phyloP scores from a whole-genome alignment of 1,140 invertebrate species.

The Patella vulgata region DNA sequence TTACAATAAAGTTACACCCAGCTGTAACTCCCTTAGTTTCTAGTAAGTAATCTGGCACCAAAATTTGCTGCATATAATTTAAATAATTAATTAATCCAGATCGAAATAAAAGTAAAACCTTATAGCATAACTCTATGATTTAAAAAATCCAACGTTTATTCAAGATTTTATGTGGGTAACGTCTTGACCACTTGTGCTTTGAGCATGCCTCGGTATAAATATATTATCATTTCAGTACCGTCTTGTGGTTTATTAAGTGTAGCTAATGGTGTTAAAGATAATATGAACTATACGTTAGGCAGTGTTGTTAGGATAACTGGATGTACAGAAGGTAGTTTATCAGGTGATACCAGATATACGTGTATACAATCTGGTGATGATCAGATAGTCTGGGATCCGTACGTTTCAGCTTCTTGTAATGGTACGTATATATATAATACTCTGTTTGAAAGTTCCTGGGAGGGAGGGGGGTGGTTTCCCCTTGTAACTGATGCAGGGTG shows the following conservation, averaged over 20 bases:
- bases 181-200: not conserved
- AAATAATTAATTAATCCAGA: no score
- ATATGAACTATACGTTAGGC: slow-evolving; percentile 32
- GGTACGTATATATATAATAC: slow-evolving; percentile 8
- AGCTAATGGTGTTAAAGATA: slow-evolving; percentile 27
- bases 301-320: slow-evolving; percentile 26
- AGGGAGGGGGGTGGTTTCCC: not conserved
- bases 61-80: no score
- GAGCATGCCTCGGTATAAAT: not conserved
- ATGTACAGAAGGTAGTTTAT: slow-evolving; percentile 22
- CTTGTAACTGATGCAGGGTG: not conserved
- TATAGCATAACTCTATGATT: no score
- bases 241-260: slow-evolving; percentile 39
- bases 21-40: no score
- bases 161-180: no score
- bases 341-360: slow-evolving; percentile 26
- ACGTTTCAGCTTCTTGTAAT: slow-evolving; percentile 21
- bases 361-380: slow-evolving; percentile 18
- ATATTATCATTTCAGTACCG: slow-evolving; percentile 8
- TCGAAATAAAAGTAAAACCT: no score
- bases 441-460: not conserved
- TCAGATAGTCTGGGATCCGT: slow-evolving; percentile 22
- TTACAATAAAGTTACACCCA: no score
- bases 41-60: no score
- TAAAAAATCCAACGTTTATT: no score